Conservation (phyloP, 2,888 invertebrate species). For the Autographa gamma region DNA sequence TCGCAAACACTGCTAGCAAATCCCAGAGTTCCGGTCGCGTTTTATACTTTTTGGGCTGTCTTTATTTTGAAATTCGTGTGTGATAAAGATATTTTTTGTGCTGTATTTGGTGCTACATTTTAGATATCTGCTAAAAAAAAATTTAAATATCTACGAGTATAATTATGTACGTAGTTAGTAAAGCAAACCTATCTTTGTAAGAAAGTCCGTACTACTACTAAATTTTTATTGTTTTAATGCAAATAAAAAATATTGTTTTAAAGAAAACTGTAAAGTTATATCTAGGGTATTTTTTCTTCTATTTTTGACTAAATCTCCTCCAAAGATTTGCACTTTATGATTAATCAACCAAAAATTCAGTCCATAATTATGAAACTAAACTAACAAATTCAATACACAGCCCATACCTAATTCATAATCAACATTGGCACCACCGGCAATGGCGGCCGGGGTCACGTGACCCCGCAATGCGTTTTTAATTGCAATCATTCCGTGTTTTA, state of each 20-base stretch:
- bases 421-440: slow-evolving; percentile 67
- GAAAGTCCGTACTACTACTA: no score
- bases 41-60: slow-evolving; percentile 39
- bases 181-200: no score
- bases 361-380: slow-evolving; percentile 35
- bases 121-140: no score
- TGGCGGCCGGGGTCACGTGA: slow-evolving; percentile 81
- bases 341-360: slow-evolving; percentile 8
- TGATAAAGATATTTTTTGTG: not conserved
- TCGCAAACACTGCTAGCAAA: slow-evolving; percentile 66
- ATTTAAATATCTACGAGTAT: no score
- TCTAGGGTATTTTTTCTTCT: no score
- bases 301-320: no score
- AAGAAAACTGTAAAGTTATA: no score
- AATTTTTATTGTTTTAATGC: no score
- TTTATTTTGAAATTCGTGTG: slow-evolving; percentile 28
- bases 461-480: slow-evolving; percentile 87
- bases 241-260: no score
- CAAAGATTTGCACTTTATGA: no score
- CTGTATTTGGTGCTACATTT: no score
- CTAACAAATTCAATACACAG: slow-evolving; percentile 46
- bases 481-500: slow-evolving; percentile 89
- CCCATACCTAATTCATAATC: slow-evolving; percentile 68
- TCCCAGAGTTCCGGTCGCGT: slow-evolving; percentile 50
- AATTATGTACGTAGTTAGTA: not conserved